These are phyloP conservation scores for Bhutanitis thaidina DNA, from an alignment of 2,888 invertebrate species.

Conservation along the genomic window DNA sequence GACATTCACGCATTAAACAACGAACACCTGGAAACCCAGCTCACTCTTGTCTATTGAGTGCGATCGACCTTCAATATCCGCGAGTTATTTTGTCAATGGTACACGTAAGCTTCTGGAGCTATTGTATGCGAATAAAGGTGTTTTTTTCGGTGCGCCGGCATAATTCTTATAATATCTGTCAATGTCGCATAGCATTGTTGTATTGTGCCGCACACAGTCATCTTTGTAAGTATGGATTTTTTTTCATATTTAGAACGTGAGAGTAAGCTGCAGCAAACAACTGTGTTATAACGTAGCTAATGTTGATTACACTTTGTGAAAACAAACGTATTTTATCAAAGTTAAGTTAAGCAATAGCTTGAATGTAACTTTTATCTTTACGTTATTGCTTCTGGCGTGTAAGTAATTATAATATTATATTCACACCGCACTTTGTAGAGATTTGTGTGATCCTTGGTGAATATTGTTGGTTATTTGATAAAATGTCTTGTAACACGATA, in stretches of 20 bases:
- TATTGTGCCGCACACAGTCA: conserved; percentile 10
- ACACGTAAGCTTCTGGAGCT: conserved; percentile 13
- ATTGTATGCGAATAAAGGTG: conserved; percentile 14
- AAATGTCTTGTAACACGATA: conserved; percentile 9
- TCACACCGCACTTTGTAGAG: no score
- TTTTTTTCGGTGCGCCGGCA: conserved; percentile 10
- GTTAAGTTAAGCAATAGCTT: no score
- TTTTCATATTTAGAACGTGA: conserved; percentile 18
- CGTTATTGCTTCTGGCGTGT: no score
- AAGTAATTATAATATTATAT: no score
- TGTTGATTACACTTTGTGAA: no score
- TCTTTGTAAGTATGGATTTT: conserved; percentile 3
- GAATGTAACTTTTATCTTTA: no score
- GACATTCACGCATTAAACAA: background rate
- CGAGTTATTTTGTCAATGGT: conserved; percentile 20
- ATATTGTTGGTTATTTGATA: conserved; percentile 16
- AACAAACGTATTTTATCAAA: no score
- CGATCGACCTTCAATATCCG: conserved; percentile 19
- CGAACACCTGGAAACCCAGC: conserved; percentile 11
- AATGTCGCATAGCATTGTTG: conserved; percentile 20
- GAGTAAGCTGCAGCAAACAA: background rate
- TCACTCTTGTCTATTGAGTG: conserved; percentile 14
- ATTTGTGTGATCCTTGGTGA: conserved; percentile 4
- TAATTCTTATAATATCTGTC: conserved; percentile 20
- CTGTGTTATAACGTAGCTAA: no score